These are phyloP conservation scores for Coptodon bakossiorum DNA, from an alignment of 2,113 vertebrate genomes.

Conservation along the genomic window DNA sequence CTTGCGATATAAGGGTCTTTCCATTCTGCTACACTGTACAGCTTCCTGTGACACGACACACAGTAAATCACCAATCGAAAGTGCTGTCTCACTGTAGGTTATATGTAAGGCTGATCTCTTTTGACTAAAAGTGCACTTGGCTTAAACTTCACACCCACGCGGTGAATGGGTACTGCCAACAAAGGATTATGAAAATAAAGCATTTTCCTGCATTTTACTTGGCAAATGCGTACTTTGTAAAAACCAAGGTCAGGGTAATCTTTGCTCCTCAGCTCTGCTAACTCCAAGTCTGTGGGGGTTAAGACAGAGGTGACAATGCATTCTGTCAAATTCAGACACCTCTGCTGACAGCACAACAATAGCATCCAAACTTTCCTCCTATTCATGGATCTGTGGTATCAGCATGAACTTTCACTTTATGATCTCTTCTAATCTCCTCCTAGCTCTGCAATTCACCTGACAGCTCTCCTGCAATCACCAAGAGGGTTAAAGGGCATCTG, in stretches of 20 bases:
- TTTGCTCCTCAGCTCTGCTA: neutral
- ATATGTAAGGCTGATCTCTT: neutral
- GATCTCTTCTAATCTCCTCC: slow-evolving; percentile 13
- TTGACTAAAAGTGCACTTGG: neutral
- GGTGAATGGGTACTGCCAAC: neutral
- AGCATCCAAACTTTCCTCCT: slow-evolving; percentile 30
- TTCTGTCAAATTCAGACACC: slow-evolving; percentile 44
- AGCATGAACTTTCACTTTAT: slow-evolving; percentile 27
- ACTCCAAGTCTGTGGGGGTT: slow-evolving; percentile 5
- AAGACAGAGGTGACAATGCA: slow-evolving; percentile 11
- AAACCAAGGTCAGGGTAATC: slow-evolving; percentile 1
- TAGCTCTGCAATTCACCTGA: slow-evolving; percentile 38
- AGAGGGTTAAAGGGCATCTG: slow-evolving; percentile 58
- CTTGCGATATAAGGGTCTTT: neutral
- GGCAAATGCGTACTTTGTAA: slow-evolving; percentile 7
- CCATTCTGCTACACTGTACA: neutral
- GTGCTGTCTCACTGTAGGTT: neutral
- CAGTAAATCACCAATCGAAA: neutral
- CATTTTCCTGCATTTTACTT: neutral
- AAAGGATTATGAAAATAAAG: neutral
- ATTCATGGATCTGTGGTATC: slow-evolving; percentile 27
- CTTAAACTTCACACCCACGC: neutral
- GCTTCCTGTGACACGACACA: slow-evolving; percentile 30
- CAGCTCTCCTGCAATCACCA: neutral
- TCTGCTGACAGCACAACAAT: slow-evolving; percentile 52